Evolutionary conservation across 2,888 invertebrate genomes (phyloP).

Genomic region (Seira sanloemensis): DNA sequence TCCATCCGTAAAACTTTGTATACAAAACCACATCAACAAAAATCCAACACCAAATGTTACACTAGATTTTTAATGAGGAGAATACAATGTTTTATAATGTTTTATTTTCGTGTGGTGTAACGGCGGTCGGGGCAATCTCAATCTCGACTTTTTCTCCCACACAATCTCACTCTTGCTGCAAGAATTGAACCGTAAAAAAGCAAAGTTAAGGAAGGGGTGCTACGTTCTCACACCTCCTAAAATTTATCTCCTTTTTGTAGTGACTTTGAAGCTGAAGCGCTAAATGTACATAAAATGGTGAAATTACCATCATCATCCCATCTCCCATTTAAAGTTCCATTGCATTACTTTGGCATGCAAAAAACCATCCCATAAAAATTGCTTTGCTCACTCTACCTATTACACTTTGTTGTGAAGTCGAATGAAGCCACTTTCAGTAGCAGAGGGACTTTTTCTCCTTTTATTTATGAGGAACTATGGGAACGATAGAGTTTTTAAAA

Average conservation of each 20-base stretch:
- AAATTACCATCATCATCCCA: conserved; percentile 11
- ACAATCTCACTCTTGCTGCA: background rate
- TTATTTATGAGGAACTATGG: conserved; percentile 9
- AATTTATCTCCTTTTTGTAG: conserved; percentile 1
- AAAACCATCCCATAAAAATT: conserved; percentile 10
- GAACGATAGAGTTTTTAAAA: conserved; percentile 8
- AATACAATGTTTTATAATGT: too few species aligned
- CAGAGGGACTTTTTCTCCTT: background rate
- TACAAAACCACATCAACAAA: conserved; percentile 8
- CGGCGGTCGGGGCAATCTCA: background rate
- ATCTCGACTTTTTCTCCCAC: background rate
- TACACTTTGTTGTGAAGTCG: background rate
- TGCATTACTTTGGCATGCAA: conserved; percentile 6
- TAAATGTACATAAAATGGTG: conserved; percentile 6
- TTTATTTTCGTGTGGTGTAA: background rate
- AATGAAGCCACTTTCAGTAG: background rate
- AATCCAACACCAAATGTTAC: background rate
- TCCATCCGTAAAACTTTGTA: background rate
- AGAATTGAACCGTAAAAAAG: conserved; percentile 6
- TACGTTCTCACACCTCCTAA: conserved; percentile 12
- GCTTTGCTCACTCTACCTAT: background rate
- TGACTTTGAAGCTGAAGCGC: background rate
- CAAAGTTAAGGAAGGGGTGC: background rate
- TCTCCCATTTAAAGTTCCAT: background rate
- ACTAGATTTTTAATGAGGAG: background rate